Conservation (phyloP, 2,888 invertebrate genomes). For the Deroplatys truncata region DNA sequence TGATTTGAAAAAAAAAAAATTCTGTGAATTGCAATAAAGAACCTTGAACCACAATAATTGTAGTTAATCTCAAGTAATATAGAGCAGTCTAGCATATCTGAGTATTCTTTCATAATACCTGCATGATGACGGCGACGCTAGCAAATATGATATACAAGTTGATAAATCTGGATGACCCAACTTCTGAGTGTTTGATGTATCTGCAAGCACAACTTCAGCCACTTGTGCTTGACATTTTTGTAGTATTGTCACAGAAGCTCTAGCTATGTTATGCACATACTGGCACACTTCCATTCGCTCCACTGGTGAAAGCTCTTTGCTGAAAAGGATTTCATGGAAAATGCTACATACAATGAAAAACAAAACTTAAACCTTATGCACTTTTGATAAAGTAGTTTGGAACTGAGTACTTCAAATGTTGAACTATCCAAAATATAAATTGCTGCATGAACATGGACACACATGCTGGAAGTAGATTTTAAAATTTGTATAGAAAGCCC, state of each 20-base stretch:
- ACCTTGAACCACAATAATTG: too few relatives aligned
- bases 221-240: constrained; percentile 40
- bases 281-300: constrained; percentile 29
- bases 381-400: neutral
- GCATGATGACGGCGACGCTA: neutral
- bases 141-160: neutral
- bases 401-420: too few relatives aligned
- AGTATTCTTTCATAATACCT: neutral
- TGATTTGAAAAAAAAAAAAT: too few relatives aligned
- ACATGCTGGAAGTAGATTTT: too few relatives aligned
- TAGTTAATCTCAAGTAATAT: too few relatives aligned
- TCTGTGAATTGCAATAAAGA: too few relatives aligned
- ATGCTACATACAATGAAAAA: neutral
- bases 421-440: neutral
- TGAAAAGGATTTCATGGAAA: neutral
- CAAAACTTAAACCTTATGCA: neutral
- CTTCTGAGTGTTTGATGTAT: neutral
- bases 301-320: constrained; percentile 28
- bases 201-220: neutral
- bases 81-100: too few relatives aligned
- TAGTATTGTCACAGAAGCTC: constrained; percentile 43
- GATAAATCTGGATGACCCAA: neutral
- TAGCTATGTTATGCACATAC: constrained; percentile 45
- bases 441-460: too few relatives aligned
- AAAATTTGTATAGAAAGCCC: too few relatives aligned